Conservation (phyloP, 2,797 vertebrate genomes). For the Microcaecilia unicolor region DNA sequence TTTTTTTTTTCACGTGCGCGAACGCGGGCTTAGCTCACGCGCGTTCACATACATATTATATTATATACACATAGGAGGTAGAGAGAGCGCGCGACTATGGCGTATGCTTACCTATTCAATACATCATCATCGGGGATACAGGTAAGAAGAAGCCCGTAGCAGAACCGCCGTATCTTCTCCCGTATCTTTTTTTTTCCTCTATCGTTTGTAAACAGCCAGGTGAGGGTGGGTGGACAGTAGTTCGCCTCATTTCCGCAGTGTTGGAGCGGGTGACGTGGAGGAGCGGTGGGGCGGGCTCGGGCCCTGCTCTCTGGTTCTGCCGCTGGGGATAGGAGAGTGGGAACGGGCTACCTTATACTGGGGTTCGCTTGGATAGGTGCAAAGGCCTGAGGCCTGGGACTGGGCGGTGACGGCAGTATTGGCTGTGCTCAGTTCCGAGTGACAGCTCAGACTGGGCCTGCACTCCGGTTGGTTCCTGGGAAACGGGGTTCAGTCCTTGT, state of each 20-base stretch:
- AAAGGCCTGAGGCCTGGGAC: not conserved
- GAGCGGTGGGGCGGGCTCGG: conserved; percentile 4
- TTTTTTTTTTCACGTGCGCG: too few species aligned
- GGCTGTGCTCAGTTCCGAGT: not conserved
- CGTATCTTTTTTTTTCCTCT: not conserved
- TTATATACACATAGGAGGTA: conserved; percentile 19
- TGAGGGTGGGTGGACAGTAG: conserved; percentile 2
- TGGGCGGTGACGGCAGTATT: too few species aligned
- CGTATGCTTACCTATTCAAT: conserved; percentile 98
- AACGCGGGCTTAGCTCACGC: not conserved
- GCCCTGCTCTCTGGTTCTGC: not conserved
- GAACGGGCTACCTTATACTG: too few species aligned
- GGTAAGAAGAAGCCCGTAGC: conserved; percentile 54
- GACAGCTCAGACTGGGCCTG: too few species aligned
- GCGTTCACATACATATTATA: conserved; percentile 11
- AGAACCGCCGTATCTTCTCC: not conserved
- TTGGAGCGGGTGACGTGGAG: conserved; percentile 90
- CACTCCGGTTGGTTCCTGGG: too few species aligned
- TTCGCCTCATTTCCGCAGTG: conserved; percentile 90
- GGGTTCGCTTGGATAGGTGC: too few species aligned
- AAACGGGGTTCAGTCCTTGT: too few species aligned
- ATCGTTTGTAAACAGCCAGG: not conserved
- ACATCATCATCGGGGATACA: conserved; percentile 97
- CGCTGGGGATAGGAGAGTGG: not conserved
- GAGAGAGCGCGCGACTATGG: conserved; percentile 65